Evolutionary conservation across 2,888 invertebrate species (phyloP).

Genomic region (Chrysina gloriosa): DNA sequence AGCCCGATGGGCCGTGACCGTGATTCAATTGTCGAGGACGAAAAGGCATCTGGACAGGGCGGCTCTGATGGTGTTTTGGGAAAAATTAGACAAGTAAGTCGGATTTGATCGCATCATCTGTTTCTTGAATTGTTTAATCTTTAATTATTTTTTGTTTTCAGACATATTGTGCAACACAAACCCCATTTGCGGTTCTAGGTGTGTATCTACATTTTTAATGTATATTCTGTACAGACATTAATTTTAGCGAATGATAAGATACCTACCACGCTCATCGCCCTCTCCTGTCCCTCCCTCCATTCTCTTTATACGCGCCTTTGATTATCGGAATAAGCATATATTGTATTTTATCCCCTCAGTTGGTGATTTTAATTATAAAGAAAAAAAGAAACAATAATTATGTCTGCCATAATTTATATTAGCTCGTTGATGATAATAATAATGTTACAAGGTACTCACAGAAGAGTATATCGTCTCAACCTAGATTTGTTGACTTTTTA

Average conservation of each 20-base stretch:
- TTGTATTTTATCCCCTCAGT: neutral
- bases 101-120: neutral
- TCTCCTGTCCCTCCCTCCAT: no score
- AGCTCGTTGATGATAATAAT: neutral
- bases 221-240: slow-evolving; percentile 43
- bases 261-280: no score
- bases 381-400: neutral
- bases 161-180: slow-evolving; percentile 89
- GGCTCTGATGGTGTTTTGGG: slow-evolving; percentile 96
- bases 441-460: neutral
- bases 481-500: neutral
- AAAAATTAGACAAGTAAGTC: slow-evolving; percentile 90
- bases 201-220: slow-evolving; percentile 23
- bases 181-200: slow-evolving; percentile 82
- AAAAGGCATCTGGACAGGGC: slow-evolving; percentile 98
- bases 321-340: neutral
- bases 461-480: neutral
- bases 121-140: slow-evolving; percentile 12
- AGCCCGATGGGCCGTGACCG: slow-evolving; percentile 95
- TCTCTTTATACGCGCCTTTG: neutral
- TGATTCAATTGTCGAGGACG: slow-evolving; percentile 89
- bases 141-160: slow-evolving; percentile 66
- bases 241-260: slow-evolving; percentile 24
- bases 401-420: neutral
- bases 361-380: neutral